Conservation (phyloP, 2,888 invertebrate genomes). For the Ptycholaimellus sp. region DNA sequence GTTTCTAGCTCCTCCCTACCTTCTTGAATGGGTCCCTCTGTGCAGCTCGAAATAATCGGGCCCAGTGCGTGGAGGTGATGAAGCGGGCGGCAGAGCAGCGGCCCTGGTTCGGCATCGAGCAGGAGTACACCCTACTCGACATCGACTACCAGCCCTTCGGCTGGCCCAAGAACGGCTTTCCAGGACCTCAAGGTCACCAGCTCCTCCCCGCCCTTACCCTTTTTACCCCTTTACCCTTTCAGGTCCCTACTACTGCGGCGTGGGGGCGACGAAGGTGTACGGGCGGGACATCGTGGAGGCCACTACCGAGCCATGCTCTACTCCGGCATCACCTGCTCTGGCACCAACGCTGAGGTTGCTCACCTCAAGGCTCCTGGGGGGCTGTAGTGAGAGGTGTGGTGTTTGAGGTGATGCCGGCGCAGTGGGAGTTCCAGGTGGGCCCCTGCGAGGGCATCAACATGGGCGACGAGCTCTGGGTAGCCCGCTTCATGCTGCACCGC, state of each 20-base stretch:
- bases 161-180: slow-evolving; percentile 24
- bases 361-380: no score
- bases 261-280: slow-evolving; percentile 76
- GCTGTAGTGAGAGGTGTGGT: no score
- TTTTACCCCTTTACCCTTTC: no score
- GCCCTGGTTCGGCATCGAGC: slow-evolving; percentile 33
- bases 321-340: slow-evolving; percentile 68
- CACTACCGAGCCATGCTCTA: slow-evolving; percentile 79
- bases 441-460: slow-evolving; percentile 29
- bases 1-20: not conserved
- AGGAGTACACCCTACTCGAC: slow-evolving; percentile 34
- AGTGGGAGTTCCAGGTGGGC: slow-evolving; percentile 28
- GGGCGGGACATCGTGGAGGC: slow-evolving; percentile 85
- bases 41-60: slow-evolving; percentile 12
- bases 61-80: slow-evolving; percentile 9
- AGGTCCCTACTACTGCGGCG: slow-evolving; percentile 84
- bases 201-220: not conserved
- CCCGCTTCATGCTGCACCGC: slow-evolving; percentile 29
- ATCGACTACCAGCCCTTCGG: slow-evolving; percentile 20
- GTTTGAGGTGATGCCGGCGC: slow-evolving; percentile 12
- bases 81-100: slow-evolving; percentile 5
- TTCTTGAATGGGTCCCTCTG: not conserved
- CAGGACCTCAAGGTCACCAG: slow-evolving; percentile 16
- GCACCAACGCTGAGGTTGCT: slow-evolving; percentile 91
- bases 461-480: slow-evolving; percentile 30